Base-by-base conservation (phyloP, 2,888 invertebrate species). In the Agrypnus murinus region DNA sequence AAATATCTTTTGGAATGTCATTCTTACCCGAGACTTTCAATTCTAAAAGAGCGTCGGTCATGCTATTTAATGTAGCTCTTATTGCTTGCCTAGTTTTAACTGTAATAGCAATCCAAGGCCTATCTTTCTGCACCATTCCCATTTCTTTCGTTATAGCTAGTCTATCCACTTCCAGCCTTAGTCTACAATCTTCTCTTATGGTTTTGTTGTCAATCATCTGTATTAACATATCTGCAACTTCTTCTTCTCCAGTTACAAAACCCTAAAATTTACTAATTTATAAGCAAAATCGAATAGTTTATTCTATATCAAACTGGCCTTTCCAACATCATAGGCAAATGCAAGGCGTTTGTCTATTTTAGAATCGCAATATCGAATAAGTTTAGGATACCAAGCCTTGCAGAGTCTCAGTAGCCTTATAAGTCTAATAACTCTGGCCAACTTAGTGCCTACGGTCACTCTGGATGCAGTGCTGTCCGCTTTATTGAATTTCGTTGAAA, bases 11-110 rank as follows among this genome's bases (percentile, higher is more conserved):
- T n/a, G n/a, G n/a, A 45, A 12, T 45, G n/a, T n/a, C n/a, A 31
- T 9, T 19, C 10, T 40, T 65, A 87, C 88, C 89, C 85, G 90
- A 90, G 73, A 88, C 87, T 71, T 89, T 88, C 15, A 91, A 81
- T 58, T 86, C 84, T 72, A 87, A 86, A 77, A 90, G 85, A 10
- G 88, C 87, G 46, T 89, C 89, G 12, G 88, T 74, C 77, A 90
- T 84, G 84, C 88, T 88, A 74, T 90, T 90, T 0, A 91, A 84
- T 0, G 90, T 89, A 10, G 89, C 87, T 0, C 90, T 87, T 48
- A 89, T 89, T 0, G 91, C 90, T 76, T 91, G 91, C 4, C 88
- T 84, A 0, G 91, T 90, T 81, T 91, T 91, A 57, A 91, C 90
- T 0, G 90, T 90, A 58, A 90, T 88, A 0, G 90, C 90, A 0